These are phyloP conservation scores for Penaeus monodon DNA, from an alignment of 2,888 invertebrate species.

Conservation along the genomic window DNA sequence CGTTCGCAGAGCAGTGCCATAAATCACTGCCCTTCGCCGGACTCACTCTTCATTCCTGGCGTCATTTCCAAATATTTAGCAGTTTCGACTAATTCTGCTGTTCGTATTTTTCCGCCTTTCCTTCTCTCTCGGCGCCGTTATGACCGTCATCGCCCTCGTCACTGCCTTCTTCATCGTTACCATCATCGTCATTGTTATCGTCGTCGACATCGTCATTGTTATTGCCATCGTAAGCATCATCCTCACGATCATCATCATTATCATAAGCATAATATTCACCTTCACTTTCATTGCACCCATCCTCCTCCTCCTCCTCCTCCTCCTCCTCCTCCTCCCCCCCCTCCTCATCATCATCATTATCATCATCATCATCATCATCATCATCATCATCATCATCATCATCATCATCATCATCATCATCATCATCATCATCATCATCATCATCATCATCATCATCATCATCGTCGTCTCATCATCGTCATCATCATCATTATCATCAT, in stretches of 20 bases:
- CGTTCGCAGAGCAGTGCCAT: too few relatives aligned
- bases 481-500: too few relatives aligned
- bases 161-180: neutral
- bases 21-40: too few relatives aligned
- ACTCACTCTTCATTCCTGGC: too few relatives aligned
- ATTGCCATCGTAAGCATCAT: neutral
- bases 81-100: neutral
- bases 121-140: neutral
- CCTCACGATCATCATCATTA: neutral
- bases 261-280: neutral
- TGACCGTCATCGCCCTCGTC: neutral
- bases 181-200: neutral
- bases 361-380: neutral
- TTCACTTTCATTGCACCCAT: neutral
- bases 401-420: neutral
- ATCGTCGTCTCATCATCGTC: neutral
- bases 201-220: neutral
- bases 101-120: neutral
- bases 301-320: neutral
- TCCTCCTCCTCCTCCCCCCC: neutral
- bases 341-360: neutral
- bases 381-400: neutral
- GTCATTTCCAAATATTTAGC: too few relatives aligned
- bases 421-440: conserved; percentile 5
- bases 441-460: neutral